A percentile compares a stretch with the other conserved stretches of the same genome.
These are phyloP conservation scores for Rhipidura dahli DNA, from an alignment of 2,113 vertebrate genomes.

Conservation along the genomic window DNA sequence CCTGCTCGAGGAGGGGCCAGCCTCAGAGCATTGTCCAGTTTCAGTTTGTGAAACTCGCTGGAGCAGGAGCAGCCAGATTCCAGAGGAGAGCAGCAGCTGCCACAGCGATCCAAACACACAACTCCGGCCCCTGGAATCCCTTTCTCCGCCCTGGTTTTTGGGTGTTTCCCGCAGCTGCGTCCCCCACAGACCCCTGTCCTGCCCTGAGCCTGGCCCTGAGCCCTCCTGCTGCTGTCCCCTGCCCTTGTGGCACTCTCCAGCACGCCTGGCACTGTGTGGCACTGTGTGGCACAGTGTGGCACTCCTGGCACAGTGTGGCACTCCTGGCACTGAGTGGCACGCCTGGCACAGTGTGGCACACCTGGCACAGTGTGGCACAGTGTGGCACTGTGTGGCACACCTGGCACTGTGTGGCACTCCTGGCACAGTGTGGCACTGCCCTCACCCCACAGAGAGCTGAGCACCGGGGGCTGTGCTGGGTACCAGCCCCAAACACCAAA, in stretches of 20 bases:
- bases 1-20: not conserved
- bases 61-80: not conserved
- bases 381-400: too few relatives aligned
- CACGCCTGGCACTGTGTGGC: not conserved
- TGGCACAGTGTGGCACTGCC: fast-evolving
- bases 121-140: not conserved
- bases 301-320: fast-evolving
- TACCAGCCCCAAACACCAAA: not conserved
- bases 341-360: fast-evolving
- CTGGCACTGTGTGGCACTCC: too few relatives aligned
- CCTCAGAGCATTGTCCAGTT: not conserved
- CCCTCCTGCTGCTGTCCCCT: not conserved
- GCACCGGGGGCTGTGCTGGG: not conserved
- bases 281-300: fast-evolving
- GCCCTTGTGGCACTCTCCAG: not conserved
- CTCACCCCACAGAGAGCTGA: not conserved
- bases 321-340: too few relatives aligned
- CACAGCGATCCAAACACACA: not conserved
- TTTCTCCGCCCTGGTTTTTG: not conserved
- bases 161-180: not conserved
- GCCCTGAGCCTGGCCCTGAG: not conserved
- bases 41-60: not conserved
- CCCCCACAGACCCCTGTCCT: not conserved
- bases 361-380: too few relatives aligned
- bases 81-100: not conserved